These are phyloP conservation scores for Zaprionus vittiger DNA, from an alignment of 1,140 invertebrate species.

Conservation along the genomic window DNA sequence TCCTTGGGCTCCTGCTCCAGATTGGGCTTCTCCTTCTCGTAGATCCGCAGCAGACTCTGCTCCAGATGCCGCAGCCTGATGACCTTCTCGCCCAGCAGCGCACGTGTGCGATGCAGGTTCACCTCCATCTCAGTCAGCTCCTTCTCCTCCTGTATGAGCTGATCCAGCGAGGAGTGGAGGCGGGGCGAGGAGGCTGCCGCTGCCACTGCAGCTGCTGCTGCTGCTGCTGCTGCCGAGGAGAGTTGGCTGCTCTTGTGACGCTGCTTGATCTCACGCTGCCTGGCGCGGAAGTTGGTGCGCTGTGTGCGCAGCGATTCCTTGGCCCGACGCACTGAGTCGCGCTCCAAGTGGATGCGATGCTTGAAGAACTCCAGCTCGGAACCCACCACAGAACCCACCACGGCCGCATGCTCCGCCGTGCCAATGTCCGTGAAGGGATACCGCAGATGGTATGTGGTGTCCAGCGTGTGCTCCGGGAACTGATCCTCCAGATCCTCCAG, in stretches of 20 bases:
- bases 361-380: conserved; percentile 92
- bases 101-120: conserved; percentile 90
- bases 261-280: conserved; percentile 78
- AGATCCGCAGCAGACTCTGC: conserved; percentile 88
- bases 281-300: conserved; percentile 70
- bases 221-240: conserved; percentile 43
- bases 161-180: conserved; percentile 86
- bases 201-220: conserved; percentile 31
- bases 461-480: conserved; percentile 88
- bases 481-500: conserved; percentile 92
- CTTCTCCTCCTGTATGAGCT: conserved; percentile 89
- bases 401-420: conserved; percentile 60
- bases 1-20: conserved; percentile 85
- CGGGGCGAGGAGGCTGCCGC: conserved; percentile 63
- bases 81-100: conserved; percentile 91
- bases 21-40: conserved; percentile 81
- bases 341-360: conserved; percentile 90
- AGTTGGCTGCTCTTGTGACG: conserved; percentile 59
- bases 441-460: conserved; percentile 90
- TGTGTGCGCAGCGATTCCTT: conserved; percentile 87
- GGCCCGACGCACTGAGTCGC: conserved; percentile 90
- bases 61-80: conserved; percentile 91
- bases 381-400: conserved; percentile 68
- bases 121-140: conserved; percentile 92
- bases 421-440: conserved; percentile 90